phyloP scores from a whole-genome alignment of 2,113 vertebrate genomes.

The Pluvianellus socialis region DNA sequence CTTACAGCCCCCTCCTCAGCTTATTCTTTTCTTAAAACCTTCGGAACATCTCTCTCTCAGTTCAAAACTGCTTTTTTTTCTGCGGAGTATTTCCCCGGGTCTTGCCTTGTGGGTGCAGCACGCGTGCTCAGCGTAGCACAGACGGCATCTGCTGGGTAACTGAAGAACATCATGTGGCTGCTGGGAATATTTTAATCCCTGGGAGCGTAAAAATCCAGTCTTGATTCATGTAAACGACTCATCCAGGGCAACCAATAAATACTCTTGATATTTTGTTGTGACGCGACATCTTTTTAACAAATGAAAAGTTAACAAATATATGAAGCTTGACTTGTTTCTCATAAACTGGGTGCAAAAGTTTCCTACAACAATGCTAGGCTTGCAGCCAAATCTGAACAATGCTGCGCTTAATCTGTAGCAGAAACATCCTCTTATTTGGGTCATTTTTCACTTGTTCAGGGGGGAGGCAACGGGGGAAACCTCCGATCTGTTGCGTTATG shows the following conservation, averaged over 20 bases:
- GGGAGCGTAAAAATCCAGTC: not conserved
- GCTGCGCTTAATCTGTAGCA: not conserved
- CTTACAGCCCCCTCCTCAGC: not conserved
- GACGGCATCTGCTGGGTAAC: constrained; percentile 49
- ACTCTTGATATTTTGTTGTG: not conserved
- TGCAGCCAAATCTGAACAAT: constrained; percentile 29
- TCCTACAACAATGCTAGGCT: constrained; percentile 9
- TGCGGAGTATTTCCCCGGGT: not conserved
- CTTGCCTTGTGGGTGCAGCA: not conserved
- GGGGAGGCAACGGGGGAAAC: not conserved
- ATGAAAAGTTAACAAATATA: not conserved
- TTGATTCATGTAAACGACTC: not conserved
- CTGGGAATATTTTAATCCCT: rapidly evolving
- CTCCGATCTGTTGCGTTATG: not conserved
- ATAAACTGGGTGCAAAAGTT: not conserved
- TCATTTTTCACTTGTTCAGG: not conserved
- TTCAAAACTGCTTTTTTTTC: not conserved
- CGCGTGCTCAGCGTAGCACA: not conserved
- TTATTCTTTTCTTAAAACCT: not conserved
- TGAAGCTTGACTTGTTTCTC: not conserved
- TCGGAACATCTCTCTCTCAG: not conserved
- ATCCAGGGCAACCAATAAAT: not conserved
- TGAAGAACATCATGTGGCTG: not conserved
- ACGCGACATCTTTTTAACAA: not conserved
- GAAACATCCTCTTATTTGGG: not conserved